Base-by-base conservation (phyloP, 2,888 invertebrate species). In the Drosophila buzzatii region DNA sequence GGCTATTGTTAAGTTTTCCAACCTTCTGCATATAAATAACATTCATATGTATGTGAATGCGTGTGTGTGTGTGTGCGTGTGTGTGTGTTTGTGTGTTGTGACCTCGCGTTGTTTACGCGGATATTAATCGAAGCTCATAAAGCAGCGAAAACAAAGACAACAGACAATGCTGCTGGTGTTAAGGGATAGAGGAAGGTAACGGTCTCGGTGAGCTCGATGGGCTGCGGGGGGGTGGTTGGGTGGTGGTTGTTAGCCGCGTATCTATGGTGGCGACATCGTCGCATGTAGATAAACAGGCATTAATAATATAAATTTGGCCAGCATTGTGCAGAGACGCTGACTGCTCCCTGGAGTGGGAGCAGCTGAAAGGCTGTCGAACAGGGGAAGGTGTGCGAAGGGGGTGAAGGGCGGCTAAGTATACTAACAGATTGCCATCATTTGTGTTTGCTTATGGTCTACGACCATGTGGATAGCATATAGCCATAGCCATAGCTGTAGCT, bases 41-140 rank as follows among this genome's bases (percentile, higher is more conserved):
- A 10, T 27, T 1, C 35, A 37, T 12, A 16, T 12, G 9, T 37
- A 37, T 33, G 3, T 20, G 12, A 10, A 2, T 23, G 9, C 10
- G 2, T 37, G 16, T 53, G 2, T 37, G 16, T 53, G 14, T 20
- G 20, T 16, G 20, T 35, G 20, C 23, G 9, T 37, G 14, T 60
- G 12, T 27, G 37, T 20, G 59, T 74, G 49, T 70, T 57, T 47
- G 70, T 53, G 2, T 27, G 37, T 12, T 39, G 39, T 33, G 52
- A 73, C 49, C 51, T 67, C 57, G 66, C 66, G 74, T 62, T 70
- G 72, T 80, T 84, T 86, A 66, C 85, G 85, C 81, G 81, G 62
- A 87, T 76, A 85, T 85, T 85, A 85, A 85, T 85, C 81, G 85
- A 82, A 82, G 82, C 82, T 82, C 85, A 85, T 85, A 82, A 87